These are phyloP conservation scores for Sternarchorhynchus goeldii DNA, from an alignment of 2,797 vertebrate species.

Conservation along the genomic window DNA sequence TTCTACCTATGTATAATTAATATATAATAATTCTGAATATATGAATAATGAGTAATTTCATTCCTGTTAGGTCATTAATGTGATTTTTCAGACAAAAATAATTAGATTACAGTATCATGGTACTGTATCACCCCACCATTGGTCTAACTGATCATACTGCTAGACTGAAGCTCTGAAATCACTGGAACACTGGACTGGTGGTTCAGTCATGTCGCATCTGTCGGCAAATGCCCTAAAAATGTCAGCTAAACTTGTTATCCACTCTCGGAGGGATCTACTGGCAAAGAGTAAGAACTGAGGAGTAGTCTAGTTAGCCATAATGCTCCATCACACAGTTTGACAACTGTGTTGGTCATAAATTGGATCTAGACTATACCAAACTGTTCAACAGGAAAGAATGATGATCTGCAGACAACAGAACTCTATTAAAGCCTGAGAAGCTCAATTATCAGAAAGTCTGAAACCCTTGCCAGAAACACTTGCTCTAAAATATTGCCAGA, in stretches of 20 bases:
- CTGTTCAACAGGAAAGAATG: background rate
- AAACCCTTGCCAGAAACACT: background rate
- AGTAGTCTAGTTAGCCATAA: background rate
- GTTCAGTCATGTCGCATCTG: conserved; percentile 19
- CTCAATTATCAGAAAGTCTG: background rate
- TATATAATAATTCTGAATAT: too few relatives aligned
- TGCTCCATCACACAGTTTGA: background rate
- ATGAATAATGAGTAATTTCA: too few relatives aligned
- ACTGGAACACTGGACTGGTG: conserved; percentile 13
- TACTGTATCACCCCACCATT: too few relatives aligned
- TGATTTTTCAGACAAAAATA: too few relatives aligned
- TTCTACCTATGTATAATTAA: too few relatives aligned
- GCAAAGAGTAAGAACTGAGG: conserved; percentile 10
- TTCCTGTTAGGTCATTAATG: too few relatives aligned
- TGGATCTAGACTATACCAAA: background rate
- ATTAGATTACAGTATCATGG: too few relatives aligned
- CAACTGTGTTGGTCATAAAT: background rate
- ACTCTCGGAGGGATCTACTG: conserved; percentile 11
- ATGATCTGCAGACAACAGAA: background rate
- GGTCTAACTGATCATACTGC: too few relatives aligned
- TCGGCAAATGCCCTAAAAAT: conserved; percentile 21
- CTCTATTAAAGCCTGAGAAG: background rate
- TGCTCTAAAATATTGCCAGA: background rate
- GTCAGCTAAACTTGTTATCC: conserved; percentile 10
- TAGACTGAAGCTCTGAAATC: background rate